Conservation (phyloP, 2,888 invertebrate genomes). For the Uloborus plumipes region DNA sequence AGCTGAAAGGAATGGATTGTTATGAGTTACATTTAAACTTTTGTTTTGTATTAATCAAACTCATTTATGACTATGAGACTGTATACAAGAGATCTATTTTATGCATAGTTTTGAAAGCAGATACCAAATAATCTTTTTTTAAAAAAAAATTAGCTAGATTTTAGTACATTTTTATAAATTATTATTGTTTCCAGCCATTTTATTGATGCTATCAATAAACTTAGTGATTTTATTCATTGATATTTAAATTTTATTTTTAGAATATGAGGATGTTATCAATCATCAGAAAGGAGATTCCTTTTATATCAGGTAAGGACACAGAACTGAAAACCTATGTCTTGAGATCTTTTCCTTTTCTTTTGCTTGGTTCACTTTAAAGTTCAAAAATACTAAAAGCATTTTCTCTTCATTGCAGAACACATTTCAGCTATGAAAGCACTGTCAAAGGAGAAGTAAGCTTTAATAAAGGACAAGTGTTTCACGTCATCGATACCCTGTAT, state of each 20-base stretch:
- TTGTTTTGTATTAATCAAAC: too few relatives aligned
- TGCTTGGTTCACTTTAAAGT: not conserved
- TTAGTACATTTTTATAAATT: not conserved
- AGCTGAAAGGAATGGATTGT: not conserved
- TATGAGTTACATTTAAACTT: too few relatives aligned
- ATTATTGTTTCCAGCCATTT: not conserved
- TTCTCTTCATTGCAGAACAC: slow-evolving; percentile 76
- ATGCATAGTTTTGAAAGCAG: too few relatives aligned
- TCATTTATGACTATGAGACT: too few relatives aligned
- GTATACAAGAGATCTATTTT: too few relatives aligned
- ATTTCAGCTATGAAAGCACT: slow-evolving; percentile 87
- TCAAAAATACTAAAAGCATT: not conserved
- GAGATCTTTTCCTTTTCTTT: not conserved
- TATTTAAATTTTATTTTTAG: slow-evolving; percentile 65
- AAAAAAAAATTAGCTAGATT: too few relatives aligned
- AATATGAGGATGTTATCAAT: slow-evolving; percentile 84
- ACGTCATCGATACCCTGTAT: slow-evolving; percentile 94
- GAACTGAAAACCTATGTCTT: not conserved
- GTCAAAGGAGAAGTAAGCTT: slow-evolving; percentile 96
- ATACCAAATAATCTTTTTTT: too few relatives aligned
- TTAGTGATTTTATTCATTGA: not conserved
- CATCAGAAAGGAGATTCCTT: slow-evolving; percentile 86
- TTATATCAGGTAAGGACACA: slow-evolving; percentile 73
- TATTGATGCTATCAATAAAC: not conserved
- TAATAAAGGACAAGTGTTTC: slow-evolving; percentile 93